Conservation (phyloP, 2,888 invertebrate genomes). For the Sipha maydis region DNA sequence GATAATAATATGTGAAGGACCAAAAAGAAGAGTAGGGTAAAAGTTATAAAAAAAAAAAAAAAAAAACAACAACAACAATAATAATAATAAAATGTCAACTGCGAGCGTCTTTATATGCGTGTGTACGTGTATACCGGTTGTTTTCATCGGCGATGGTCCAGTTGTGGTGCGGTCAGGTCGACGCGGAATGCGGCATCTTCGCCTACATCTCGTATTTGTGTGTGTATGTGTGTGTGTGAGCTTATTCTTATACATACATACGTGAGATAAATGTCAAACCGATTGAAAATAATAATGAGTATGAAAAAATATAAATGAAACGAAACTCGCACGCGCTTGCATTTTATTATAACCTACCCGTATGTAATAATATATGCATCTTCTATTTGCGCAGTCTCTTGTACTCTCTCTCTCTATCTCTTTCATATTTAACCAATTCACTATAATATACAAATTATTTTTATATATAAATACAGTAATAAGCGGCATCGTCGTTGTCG, state of each 20-base stretch:
- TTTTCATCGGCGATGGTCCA: constrained; percentile 43
- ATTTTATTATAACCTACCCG: constrained; percentile 22
- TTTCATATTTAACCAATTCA: constrained; percentile 2
- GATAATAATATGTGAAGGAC: constrained; percentile 15
- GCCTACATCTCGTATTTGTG: constrained; percentile 43
- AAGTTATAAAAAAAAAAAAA: constrained; percentile 21
- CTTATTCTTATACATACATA: neutral
- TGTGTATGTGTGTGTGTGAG: neutral
- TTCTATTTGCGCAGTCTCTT: neutral
- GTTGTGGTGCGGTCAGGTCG: constrained; percentile 38
- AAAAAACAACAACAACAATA: constrained; percentile 21
- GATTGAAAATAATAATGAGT: constrained; percentile 44
- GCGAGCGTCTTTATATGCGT: constrained; percentile 33
- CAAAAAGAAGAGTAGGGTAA: constrained; percentile 27
- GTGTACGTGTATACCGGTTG: constrained; percentile 35
- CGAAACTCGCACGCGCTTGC: constrained; percentile 5
- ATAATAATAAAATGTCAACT: constrained; percentile 59
- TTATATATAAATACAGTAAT: constrained; percentile 37
- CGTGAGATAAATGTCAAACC: constrained; percentile 61
- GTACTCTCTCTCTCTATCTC: neutral
- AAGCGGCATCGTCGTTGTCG: neutral
- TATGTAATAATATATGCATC: constrained; percentile 6
- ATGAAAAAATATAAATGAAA: constrained; percentile 34
- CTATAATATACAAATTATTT: constrained; percentile 50
- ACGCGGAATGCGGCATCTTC: constrained; percentile 50